Evolutionary conservation across 2,797 vertebrate genomes (phyloP).

Genomic region (Gymnocypris eckloni): DNA sequence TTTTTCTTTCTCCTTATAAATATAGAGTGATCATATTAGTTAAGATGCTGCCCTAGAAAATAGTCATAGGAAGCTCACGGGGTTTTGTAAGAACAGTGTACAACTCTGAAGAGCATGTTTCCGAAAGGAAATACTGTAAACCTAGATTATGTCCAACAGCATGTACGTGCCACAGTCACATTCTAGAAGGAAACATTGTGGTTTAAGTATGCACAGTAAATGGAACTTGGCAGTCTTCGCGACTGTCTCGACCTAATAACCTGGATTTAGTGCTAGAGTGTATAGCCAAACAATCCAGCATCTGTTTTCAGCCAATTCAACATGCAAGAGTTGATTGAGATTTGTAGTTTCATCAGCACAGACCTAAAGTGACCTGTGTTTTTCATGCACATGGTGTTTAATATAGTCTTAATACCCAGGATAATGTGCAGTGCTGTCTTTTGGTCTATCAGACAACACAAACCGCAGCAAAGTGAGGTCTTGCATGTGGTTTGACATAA

Average conservation of each 20-base stretch:
- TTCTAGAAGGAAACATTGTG: background rate
- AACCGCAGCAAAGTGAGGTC: background rate
- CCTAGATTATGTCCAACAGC: background rate
- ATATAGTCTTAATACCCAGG: background rate
- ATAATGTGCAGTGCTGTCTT: background rate
- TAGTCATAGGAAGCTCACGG: background rate
- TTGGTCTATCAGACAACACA: background rate
- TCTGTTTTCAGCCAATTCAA: background rate
- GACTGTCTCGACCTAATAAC: slow-evolving; percentile 45
- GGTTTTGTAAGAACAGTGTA: background rate
- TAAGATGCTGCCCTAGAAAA: background rate
- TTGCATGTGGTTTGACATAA: background rate
- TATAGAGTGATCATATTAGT: background rate
- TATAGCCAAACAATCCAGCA: slow-evolving; percentile 20
- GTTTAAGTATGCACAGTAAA: slow-evolving; percentile 28
- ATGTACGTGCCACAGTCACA: background rate
- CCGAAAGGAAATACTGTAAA: background rate
- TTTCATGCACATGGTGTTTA: background rate
- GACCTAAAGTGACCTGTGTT: background rate
- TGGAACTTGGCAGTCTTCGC: slow-evolving; percentile 26
- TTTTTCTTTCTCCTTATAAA: background rate
- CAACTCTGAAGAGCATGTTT: background rate
- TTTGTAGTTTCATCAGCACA: too few relatives aligned
- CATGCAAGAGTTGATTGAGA: background rate
- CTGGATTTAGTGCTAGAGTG: slow-evolving; percentile 40